Evolutionary conservation across 2,113 vertebrate genomes (phyloP).

Genomic region (Microcebus griseorufus): DNA sequence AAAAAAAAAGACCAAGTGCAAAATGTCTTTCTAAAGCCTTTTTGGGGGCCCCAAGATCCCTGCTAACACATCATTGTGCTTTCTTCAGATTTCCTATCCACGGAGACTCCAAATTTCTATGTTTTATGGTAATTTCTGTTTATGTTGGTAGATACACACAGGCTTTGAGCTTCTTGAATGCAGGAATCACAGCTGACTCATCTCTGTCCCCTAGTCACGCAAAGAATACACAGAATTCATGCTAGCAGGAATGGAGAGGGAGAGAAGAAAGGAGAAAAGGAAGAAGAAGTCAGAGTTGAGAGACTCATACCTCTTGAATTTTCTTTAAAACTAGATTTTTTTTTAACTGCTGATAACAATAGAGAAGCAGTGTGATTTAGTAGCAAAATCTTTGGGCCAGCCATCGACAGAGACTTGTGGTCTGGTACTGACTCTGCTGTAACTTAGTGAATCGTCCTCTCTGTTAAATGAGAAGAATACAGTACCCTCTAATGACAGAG

Average conservation of each 20-base stretch:
- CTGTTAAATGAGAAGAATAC: neutral
- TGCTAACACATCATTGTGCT: neutral
- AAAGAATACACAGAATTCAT: neutral
- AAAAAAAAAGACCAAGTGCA: neutral
- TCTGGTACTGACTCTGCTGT: neutral
- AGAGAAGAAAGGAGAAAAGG: neutral
- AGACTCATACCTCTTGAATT: neutral
- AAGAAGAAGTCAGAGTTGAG: neutral
- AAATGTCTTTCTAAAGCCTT: neutral
- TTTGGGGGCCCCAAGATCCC: neutral
- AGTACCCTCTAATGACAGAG: neutral
- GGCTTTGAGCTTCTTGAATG: neutral
- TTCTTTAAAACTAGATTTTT: neutral
- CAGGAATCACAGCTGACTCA: neutral
- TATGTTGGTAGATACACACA: neutral
- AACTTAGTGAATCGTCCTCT: neutral
- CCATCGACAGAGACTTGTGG: neutral
- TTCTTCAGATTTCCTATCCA: neutral
- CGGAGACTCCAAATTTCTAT: neutral
- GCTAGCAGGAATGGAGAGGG: neutral
- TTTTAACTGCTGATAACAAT: neutral
- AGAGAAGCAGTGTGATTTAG: neutral
- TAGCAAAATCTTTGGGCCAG: neutral
- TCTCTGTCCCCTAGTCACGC: neutral
- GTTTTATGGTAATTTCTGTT: conserved; percentile 3